Evolutionary conservation across 1,140 invertebrate species (phyloP).

Genomic region (Drosophila neocordata): DNA sequence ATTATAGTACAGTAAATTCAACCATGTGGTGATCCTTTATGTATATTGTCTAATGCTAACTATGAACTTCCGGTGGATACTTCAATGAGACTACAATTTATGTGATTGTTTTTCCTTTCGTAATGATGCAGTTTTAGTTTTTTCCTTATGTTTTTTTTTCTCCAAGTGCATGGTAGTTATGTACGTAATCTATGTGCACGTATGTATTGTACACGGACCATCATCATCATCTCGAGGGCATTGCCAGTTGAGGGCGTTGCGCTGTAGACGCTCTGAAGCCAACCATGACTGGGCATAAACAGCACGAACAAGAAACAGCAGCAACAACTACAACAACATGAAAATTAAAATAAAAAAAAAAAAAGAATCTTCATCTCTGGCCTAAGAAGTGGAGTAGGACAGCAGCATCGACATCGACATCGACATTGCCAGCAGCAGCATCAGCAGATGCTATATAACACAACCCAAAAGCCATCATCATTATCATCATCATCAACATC

Average conservation of each 20-base stretch:
- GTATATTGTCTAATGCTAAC: not conserved
- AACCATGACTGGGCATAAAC: constrained; percentile 69
- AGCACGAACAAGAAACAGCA: constrained; percentile 36
- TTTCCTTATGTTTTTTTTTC: not conserved
- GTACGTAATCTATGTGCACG: constrained; percentile 38
- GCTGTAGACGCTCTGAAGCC: constrained; percentile 35
- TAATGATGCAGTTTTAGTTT: constrained; percentile 4
- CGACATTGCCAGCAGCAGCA: constrained; percentile 25
- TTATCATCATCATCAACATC: constrained; percentile 21
- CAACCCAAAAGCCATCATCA: constrained; percentile 16
- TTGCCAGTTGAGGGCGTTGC: constrained; percentile 65
- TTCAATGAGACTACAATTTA: not conserved
- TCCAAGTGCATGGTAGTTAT: constrained; percentile 12
- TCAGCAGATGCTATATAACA: constrained; percentile 12
- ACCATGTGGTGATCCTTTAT: not conserved
- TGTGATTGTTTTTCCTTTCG: not conserved
- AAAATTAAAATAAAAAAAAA: not conserved
- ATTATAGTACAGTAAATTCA: not conserved
- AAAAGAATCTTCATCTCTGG: constrained; percentile 9
- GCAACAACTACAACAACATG: constrained; percentile 25
- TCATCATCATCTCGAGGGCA: constrained; percentile 52
- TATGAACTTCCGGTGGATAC: not conserved
- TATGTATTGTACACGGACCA: constrained; percentile 48
- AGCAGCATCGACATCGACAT: constrained; percentile 23
- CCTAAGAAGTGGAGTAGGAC: constrained; percentile 51